Conservation (phyloP, 2,888 invertebrate species). For the Tachina grossa region DNA sequence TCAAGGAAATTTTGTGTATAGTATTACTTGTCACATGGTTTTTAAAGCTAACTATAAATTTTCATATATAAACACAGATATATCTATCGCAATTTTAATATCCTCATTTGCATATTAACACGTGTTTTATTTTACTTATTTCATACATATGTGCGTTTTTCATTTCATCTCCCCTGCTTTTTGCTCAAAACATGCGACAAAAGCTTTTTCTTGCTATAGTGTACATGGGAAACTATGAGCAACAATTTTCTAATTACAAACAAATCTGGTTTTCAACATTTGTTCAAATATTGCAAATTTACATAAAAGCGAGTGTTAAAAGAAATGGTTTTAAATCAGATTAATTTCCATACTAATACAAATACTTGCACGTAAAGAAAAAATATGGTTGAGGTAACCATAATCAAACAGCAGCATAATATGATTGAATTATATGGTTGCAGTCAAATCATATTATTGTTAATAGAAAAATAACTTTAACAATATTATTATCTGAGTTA, state of each 20-base stretch:
- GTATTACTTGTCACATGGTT: neutral
- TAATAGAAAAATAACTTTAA: too few species aligned
- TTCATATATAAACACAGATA: neutral
- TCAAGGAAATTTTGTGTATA: neutral
- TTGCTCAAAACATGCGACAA: constrained; percentile 1
- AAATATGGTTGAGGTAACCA: too few species aligned
- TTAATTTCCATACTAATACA: constrained; percentile 7
- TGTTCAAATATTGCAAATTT: constrained; percentile 23
- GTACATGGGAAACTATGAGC: constrained; percentile 1
- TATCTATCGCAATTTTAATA: constrained; percentile 53
- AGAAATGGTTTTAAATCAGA: constrained; percentile 12
- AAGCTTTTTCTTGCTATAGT: constrained; percentile 12
- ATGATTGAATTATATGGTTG: too few species aligned
- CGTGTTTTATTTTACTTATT: constrained; percentile 55
- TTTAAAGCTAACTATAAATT: constrained; percentile 10
- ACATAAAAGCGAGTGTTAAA: neutral
- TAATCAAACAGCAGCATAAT: too few species aligned
- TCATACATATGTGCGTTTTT: neutral
- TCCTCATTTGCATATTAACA: constrained; percentile 69
- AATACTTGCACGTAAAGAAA: too few species aligned
- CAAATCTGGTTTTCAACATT: constrained; percentile 17
- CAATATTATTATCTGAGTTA: too few species aligned
- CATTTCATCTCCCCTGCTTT: neutral
- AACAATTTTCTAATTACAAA: constrained; percentile 34
- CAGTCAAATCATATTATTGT: too few species aligned